phyloP scores from a whole-genome alignment of 2,113 vertebrate genomes.

The Ictidomys tridecemlineatus region DNA sequence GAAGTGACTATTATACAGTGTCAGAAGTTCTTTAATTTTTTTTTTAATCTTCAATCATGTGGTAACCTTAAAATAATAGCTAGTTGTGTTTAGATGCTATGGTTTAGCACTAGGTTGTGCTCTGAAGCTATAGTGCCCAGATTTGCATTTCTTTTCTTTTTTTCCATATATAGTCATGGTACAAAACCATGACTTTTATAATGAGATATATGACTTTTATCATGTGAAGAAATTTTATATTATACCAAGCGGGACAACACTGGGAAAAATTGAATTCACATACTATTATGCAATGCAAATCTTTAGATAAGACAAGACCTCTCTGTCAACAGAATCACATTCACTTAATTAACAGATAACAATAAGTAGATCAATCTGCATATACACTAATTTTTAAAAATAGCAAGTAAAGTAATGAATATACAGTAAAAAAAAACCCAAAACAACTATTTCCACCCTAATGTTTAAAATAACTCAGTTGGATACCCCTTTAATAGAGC shows the following conservation, averaged over 20 bases:
- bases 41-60: background rate
- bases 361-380: background rate
- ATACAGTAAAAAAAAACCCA: background rate
- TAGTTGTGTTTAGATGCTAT: background rate
- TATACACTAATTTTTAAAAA: constrained; percentile 8
- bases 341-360: background rate
- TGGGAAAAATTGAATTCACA: background rate
- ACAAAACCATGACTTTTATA: too few relatives aligned
- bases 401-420: background rate
- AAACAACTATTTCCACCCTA: background rate
- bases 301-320: background rate
- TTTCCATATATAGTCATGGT: background rate
- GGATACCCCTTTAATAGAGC: background rate
- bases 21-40: constrained; percentile 3
- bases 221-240: background rate
- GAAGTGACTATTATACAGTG: background rate
- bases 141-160: background rate
- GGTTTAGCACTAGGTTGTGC: background rate
- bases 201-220: too few relatives aligned
- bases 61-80: constrained; percentile 29
- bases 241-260: background rate
- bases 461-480: constrained; percentile 22
- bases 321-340: background rate
- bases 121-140: background rate
- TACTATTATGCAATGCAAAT: background rate